Evolutionary conservation across 2,113 vertebrate species (phyloP).

Genomic region (Lophotis ruficrista): DNA sequence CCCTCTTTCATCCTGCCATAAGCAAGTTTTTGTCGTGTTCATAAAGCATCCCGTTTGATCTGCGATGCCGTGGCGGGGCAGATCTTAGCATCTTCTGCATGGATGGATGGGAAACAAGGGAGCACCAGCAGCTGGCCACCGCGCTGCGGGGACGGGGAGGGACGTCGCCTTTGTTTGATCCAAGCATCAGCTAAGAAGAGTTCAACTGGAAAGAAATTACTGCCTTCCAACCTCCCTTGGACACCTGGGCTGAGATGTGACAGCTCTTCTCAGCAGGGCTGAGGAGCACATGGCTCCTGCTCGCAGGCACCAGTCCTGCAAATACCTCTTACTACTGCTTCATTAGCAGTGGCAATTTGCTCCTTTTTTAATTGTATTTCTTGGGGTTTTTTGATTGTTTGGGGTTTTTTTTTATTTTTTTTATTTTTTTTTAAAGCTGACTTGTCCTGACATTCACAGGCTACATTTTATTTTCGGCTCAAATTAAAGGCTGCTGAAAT

Average conservation of each 20-base stretch:
- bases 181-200: background rate
- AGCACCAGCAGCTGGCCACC: background rate
- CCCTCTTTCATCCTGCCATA: background rate
- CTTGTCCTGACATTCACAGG: background rate
- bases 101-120: background rate
- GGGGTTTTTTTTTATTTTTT: too few species aligned
- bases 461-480: constrained; percentile 45
- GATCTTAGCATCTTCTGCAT: background rate
- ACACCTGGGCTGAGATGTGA: background rate
- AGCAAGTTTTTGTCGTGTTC: background rate
- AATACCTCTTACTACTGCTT: background rate
- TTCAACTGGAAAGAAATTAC: background rate
- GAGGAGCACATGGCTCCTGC: background rate
- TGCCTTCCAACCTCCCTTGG: background rate
- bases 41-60: background rate
- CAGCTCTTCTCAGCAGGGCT: background rate
- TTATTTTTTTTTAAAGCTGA: background rate
- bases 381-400: background rate
- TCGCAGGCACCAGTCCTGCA: background rate
- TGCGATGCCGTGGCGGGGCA: fast-evolving
- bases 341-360: background rate
- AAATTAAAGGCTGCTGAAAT: constrained; percentile 60
- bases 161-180: background rate
- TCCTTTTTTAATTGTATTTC: background rate
- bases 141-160: fast-evolving